Conservation (phyloP, 2,888 invertebrate genomes). For the Ectemnius continuus region DNA sequence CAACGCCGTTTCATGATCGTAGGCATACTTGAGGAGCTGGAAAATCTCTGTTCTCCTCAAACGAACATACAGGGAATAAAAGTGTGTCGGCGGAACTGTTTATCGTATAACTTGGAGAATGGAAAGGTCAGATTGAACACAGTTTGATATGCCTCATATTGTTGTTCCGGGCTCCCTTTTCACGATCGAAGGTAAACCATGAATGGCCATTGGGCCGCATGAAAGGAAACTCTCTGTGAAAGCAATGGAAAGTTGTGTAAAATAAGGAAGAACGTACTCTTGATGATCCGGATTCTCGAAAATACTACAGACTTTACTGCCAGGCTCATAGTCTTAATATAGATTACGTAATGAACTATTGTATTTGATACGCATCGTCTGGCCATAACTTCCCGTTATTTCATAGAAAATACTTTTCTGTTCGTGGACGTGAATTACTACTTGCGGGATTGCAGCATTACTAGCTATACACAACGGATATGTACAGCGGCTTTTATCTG, state of each 20-base stretch:
- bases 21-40: slow-evolving; percentile 20
- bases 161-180: slow-evolving; percentile 37
- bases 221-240: slow-evolving; percentile 4
- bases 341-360: not conserved
- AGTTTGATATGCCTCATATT: slow-evolving; percentile 55
- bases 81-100: slow-evolving; percentile 20
- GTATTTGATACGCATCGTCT: slow-evolving; percentile 13
- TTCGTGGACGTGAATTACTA: slow-evolving; percentile 48
- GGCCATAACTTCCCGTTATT: slow-evolving; percentile 30
- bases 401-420: slow-evolving; percentile 42
- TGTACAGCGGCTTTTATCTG: slow-evolving; percentile 53
- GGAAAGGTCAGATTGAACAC: slow-evolving; percentile 48
- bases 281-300: not conserved
- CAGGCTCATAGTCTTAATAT: not conserved
- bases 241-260: not conserved
- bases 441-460: slow-evolving; percentile 45
- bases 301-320: not conserved
- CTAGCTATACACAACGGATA: slow-evolving; percentile 59
- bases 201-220: not conserved
- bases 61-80: slow-evolving; percentile 20
- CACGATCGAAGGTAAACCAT: slow-evolving; percentile 3
- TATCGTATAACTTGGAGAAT: slow-evolving; percentile 26
- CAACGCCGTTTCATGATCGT: not conserved
- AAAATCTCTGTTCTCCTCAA: slow-evolving; percentile 13
- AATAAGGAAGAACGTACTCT: not conserved